Base-by-base conservation (phyloP, 1,140 invertebrate species). In the Nephila pilipes region DNA sequence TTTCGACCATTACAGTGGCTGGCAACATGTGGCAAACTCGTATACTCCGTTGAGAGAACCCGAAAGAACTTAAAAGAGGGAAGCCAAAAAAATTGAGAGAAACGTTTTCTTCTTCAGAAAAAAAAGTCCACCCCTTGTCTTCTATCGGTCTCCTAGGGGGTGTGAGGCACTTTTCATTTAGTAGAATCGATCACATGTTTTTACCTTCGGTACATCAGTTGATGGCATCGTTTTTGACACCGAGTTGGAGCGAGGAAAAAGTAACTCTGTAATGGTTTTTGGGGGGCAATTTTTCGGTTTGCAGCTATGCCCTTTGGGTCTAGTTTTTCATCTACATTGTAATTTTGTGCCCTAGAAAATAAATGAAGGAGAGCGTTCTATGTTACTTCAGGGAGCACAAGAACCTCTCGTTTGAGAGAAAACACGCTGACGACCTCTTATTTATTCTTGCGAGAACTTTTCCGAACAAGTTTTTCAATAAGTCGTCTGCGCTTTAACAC, bases 11-110 rank as follows among this genome's bases (percentile, higher is more conserved):
- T 90, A 65, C 63, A n/a, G 63, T 10, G 58, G 46, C 57, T 14
- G 90, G 75, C 75, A 91, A 91, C 75, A 83, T 85, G 90, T 81
- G 90, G 80, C n/a, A 36, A 58, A 79, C 69, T 22, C 60, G 60
- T 38, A 65, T 65, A 8, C 32, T 75, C 69, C 25, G 18, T 36
- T 29, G 65, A 63, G 65, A 46, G 46, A 46, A 79, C 10, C 36
- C 80, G 20, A 75, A 79, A 57, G 29, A 75, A 75, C 69, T 75
- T 75, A 75, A 75, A 75, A 69, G n/a, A 80, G 8, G 36, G 20
- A 55, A 32, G 32, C 58, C 22, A 60, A 58, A 58, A 58, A 32
- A 65, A 57, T 1, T n/a, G 16, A 29, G 14, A 75, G 29, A 75
- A 75, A 14, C 69, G 3, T 36, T 75, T 63, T 36, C 36, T 69